Evolutionary conservation across 1,140 invertebrate species (phyloP).

Genomic region (Ips typographus): DNA sequence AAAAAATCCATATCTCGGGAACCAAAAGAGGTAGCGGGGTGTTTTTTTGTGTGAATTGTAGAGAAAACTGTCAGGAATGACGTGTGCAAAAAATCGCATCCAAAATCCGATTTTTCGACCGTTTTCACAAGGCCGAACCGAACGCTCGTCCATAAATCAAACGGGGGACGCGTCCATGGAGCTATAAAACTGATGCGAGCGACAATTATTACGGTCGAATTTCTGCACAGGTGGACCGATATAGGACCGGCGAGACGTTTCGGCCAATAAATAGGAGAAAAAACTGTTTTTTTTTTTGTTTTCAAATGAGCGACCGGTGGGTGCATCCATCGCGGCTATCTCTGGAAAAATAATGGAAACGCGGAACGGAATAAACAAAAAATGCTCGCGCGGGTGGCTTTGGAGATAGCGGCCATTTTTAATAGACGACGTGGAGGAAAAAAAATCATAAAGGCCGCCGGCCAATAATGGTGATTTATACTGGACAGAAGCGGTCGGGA

Average conservation of each 20-base stretch:
- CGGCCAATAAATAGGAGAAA: constrained; percentile 27
- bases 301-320: constrained; percentile 30
- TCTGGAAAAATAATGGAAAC: constrained; percentile 38
- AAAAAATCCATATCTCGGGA: no score
- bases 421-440: constrained; percentile 30
- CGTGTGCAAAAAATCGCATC: no score
- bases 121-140: no score
- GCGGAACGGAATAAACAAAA: constrained; percentile 36
- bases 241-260: constrained; percentile 5
- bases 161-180: no score
- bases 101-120: no score
- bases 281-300: no score
- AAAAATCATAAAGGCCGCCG: constrained; percentile 31
- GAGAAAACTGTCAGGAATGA: no score
- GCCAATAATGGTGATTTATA: constrained; percentile 39
- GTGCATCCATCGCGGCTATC: constrained; percentile 29
- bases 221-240: constrained; percentile 22
- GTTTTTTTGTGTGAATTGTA: no score
- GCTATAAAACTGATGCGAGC: constrained; percentile 14
- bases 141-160: no score
- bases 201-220: constrained; percentile 22
- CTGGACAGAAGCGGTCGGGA: constrained; percentile 32
- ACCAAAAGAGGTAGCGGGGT: no score
- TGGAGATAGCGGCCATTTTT: constrained; percentile 35
- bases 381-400: constrained; percentile 37